Evolutionary conservation across 2,888 invertebrate genomes (phyloP).

Genomic region (Buathra laborator): DNA sequence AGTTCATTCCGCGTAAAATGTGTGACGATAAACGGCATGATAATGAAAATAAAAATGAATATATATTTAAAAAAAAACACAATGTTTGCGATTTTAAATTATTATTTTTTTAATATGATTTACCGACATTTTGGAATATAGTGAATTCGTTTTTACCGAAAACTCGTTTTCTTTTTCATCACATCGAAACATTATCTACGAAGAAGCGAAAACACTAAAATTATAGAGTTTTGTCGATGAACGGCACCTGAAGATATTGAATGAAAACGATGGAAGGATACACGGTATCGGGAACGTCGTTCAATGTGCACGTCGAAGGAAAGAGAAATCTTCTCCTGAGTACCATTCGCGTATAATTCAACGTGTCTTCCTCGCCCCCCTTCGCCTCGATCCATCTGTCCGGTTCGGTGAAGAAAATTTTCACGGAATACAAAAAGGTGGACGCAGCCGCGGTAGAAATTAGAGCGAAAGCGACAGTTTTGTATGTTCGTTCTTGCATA

Average conservation of each 20-base stretch:
- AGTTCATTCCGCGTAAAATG: background rate
- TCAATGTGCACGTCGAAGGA: slow-evolving; percentile 69
- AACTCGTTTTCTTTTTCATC: too few species aligned
- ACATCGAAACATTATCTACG: too few species aligned
- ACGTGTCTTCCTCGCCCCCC: slow-evolving; percentile 8
- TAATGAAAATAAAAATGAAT: background rate
- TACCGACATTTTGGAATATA: too few species aligned
- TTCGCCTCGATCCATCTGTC: slow-evolving; percentile 63
- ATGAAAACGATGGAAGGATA: slow-evolving; percentile 62
- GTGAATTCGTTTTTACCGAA: too few species aligned
- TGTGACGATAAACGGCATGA: background rate
- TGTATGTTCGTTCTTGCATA: slow-evolving; percentile 67
- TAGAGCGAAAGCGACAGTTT: slow-evolving; percentile 59
- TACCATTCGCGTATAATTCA: slow-evolving; percentile 55
- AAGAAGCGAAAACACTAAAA: too few species aligned
- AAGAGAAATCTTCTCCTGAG: slow-evolving; percentile 64
- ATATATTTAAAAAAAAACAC: background rate
- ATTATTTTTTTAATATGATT: background rate
- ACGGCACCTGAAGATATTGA: slow-evolving; percentile 62
- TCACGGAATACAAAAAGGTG: slow-evolving; percentile 64
- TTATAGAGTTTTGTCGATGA: too few species aligned
- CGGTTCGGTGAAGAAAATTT: slow-evolving; percentile 65
- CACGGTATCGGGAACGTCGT: slow-evolving; percentile 59
- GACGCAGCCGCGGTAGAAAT: slow-evolving; percentile 63
- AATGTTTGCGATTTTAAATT: background rate